Conservation (phyloP, 2,113 vertebrate genomes). For the Apteryx owenii region DNA sequence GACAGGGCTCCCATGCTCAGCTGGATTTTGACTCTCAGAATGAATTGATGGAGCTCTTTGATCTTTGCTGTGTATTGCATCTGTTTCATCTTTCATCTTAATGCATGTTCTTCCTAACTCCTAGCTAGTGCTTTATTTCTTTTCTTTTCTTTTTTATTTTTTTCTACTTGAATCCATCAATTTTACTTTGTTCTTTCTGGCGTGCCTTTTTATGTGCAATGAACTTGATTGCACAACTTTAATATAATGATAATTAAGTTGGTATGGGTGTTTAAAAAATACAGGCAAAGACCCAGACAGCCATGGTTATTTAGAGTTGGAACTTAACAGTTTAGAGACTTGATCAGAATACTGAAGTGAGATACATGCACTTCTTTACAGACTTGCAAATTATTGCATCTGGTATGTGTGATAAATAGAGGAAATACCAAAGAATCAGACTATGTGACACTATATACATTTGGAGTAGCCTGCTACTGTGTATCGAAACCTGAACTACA, state of each 20-base stretch:
- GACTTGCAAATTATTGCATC: background rate
- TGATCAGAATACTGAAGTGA: background rate
- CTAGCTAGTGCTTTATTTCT: conserved; percentile 12
- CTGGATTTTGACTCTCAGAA: conserved; percentile 83
- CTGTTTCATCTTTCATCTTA: conserved; percentile 82
- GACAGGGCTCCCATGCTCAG: conserved; percentile 78
- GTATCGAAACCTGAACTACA: rapidly evolving
- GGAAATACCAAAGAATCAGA: background rate
- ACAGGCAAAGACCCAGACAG: background rate
- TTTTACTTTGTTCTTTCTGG: conserved; percentile 61
- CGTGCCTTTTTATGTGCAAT: conserved; percentile 1
- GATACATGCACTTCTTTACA: background rate
- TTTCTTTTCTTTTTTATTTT: conserved; percentile 20
- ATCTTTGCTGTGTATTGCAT: conserved; percentile 81
- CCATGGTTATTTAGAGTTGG: background rate
- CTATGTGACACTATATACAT: background rate
- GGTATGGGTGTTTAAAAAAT: background rate
- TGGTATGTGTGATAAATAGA: background rate
- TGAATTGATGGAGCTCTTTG: conserved; percentile 84
- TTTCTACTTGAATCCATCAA: conserved; percentile 17
- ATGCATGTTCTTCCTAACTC: conserved; percentile 70
- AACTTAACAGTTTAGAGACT: background rate
- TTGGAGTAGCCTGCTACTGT: background rate
- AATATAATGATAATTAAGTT: conserved; percentile 1
- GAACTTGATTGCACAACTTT: conserved; percentile 29